Conservation (phyloP, 2,797 vertebrate species). For the Lithobates pipiens region DNA sequence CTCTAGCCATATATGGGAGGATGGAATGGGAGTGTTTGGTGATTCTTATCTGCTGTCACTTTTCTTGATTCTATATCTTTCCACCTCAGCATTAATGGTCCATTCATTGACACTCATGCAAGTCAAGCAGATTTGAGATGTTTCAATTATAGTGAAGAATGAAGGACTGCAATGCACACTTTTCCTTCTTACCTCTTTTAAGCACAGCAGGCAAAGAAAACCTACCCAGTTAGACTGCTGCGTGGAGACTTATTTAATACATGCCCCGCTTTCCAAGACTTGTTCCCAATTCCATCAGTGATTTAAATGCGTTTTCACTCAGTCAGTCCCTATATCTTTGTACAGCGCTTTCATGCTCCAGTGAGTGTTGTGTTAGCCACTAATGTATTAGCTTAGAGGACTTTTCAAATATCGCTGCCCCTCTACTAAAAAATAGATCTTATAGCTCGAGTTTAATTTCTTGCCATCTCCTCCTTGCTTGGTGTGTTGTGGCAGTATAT, state of each 20-base stretch:
- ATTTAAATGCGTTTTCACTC: constrained; percentile 34
- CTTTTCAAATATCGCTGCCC: constrained; percentile 32
- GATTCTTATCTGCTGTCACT: neutral
- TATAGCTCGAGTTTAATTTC: constrained; percentile 21
- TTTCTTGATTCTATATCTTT: constrained; percentile 1
- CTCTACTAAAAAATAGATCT: constrained; percentile 17
- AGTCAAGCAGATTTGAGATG: constrained; percentile 11
- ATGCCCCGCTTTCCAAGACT: constrained; percentile 7
- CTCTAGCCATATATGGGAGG: neutral
- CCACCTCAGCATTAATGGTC: neutral
- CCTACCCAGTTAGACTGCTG: neutral
- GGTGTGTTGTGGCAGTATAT: constrained; percentile 4
- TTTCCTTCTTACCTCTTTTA: neutral
- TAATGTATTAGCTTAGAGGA: constrained; percentile 47
- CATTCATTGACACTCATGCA: constrained; percentile 17
- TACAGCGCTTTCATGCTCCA: constrained; percentile 37
- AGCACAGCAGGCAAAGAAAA: neutral
- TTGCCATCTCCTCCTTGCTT: constrained; percentile 17
- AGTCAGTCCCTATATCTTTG: constrained; percentile 46
- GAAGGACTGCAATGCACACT: constrained; percentile 13
- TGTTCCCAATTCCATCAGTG: constrained; percentile 36
- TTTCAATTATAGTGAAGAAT: constrained; percentile 19
- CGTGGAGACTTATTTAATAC: constrained; percentile 6
- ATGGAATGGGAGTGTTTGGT: neutral
- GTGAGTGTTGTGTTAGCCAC: constrained; percentile 34